Conservation (phyloP, 2,113 vertebrate genomes). For the Anser brachyrhynchus region DNA sequence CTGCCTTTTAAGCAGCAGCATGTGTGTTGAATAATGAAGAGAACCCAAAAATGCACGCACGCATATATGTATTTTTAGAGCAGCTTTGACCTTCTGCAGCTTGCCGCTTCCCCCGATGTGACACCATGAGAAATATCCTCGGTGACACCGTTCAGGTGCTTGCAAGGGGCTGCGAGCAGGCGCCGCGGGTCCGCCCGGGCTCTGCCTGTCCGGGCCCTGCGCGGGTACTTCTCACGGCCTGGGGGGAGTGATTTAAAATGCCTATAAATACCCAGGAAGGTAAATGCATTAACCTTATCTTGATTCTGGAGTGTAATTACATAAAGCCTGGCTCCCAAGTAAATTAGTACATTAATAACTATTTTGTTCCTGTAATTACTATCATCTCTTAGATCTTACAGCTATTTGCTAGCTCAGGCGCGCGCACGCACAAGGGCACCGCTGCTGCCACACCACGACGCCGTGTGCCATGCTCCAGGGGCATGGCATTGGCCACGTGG, state of each 20-base stretch:
- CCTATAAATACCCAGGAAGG: slow-evolving; percentile 29
- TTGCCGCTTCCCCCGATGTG: not conserved
- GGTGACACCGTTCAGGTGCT: not conserved
- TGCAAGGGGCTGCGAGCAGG: fast-evolving
- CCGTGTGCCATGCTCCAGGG: not conserved
- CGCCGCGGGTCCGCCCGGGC: not conserved
- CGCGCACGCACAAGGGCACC: not conserved
- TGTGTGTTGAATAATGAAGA: not conserved
- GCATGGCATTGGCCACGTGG: not conserved
- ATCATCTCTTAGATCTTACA: not conserved
- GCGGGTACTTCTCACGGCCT: not conserved
- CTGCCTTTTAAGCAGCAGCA: not conserved
- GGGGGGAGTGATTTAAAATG: not conserved
- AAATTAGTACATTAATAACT: slow-evolving; percentile 71
- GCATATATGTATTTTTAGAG: fast-evolving
- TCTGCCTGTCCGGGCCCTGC: too few species aligned
- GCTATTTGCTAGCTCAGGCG: not conserved
- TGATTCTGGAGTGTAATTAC: slow-evolving; percentile 59
- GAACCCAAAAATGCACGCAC: not conserved
- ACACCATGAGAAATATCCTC: not conserved
- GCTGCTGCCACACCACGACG: not conserved
- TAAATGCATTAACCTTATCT: slow-evolving; percentile 66
- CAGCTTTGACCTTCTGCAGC: slow-evolving; percentile 13
- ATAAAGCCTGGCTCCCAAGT: slow-evolving; percentile 29
- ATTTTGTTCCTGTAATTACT: slow-evolving; percentile 54